Evolutionary conservation across 2,797 vertebrate genomes (phyloP).

Genomic region (Pseudomugil gertrudae): DNA sequence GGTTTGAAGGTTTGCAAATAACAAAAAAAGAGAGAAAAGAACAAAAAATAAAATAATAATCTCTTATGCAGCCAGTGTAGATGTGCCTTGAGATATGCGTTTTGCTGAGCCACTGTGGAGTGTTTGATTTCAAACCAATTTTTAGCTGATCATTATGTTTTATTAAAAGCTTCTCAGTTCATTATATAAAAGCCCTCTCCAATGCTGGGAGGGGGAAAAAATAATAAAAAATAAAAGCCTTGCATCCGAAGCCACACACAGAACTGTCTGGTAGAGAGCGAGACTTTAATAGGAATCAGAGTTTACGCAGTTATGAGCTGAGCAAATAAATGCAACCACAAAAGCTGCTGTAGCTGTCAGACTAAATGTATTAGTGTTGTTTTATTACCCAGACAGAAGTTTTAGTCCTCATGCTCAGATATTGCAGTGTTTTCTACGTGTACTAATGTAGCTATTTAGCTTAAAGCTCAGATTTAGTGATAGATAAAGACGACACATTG

Average conservation of each 20-base stretch:
- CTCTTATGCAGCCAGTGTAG: conserved; percentile 71
- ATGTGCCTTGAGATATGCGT: conserved; percentile 76
- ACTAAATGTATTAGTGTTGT: conserved; percentile 55
- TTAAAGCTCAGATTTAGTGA: conserved; percentile 23
- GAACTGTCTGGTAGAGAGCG: conserved; percentile 30
- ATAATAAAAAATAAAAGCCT: conserved; percentile 35
- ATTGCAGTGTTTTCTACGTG: conserved; percentile 38
- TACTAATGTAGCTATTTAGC: conserved; percentile 28
- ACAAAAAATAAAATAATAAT: conserved; percentile 41
- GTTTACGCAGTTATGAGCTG: conserved; percentile 66
- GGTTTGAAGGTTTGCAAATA: conserved; percentile 63
- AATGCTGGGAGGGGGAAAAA: not conserved
- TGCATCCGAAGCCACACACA: conserved; percentile 47
- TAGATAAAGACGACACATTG: conserved; percentile 24
- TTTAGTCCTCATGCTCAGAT: conserved; percentile 44
- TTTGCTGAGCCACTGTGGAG: conserved; percentile 75
- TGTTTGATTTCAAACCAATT: conserved; percentile 78
- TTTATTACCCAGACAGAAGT: conserved; percentile 45
- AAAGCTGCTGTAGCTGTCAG: conserved; percentile 58
- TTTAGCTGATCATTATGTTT: conserved; percentile 82
- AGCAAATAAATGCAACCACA: conserved; percentile 65
- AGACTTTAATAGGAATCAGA: conserved; percentile 54
- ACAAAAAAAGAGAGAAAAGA: conserved; percentile 21
- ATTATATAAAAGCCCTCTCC: conserved; percentile 70
- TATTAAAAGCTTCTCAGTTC: conserved; percentile 76